Evolutionary conservation across 1,140 invertebrate genomes (phyloP).

Genomic region (Manduca sexta): DNA sequence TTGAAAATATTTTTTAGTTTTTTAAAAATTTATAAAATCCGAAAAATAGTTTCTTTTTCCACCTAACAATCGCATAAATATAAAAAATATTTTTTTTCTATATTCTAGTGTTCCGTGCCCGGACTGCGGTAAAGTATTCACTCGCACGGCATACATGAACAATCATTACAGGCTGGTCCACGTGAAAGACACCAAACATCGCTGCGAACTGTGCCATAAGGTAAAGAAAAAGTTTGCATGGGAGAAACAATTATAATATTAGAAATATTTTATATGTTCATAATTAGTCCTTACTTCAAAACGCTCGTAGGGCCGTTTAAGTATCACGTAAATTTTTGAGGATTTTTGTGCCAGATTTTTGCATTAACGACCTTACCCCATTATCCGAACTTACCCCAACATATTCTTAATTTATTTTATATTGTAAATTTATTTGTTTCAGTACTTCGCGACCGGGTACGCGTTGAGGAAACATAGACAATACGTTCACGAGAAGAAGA

Average conservation of each 20-base stretch:
- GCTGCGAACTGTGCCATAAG: slow-evolving; percentile 44
- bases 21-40: too few species aligned
- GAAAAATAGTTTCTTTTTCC: too few species aligned
- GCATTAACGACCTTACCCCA: too few species aligned
- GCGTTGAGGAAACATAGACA: slow-evolving; percentile 14
- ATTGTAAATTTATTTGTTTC: background rate
- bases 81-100: background rate
- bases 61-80: too few species aligned
- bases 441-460: slow-evolving; percentile 12
- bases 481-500: slow-evolving; percentile 20
- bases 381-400: too few species aligned
- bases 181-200: slow-evolving; percentile 33
- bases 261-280: too few species aligned
- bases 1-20: too few species aligned
- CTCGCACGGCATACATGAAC: slow-evolving; percentile 33
- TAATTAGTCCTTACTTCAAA: too few species aligned
- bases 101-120: slow-evolving; percentile 41
- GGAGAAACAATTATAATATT: background rate
- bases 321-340: too few species aligned
- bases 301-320: too few species aligned
- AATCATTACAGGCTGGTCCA: slow-evolving; percentile 45
- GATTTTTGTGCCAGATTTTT: too few species aligned
- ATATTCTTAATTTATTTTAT: background rate
- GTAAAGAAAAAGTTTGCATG: slow-evolving; percentile 13
- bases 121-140: slow-evolving; percentile 40